Evolutionary conservation across 2,113 vertebrate species (phyloP).

Genomic region (Haemorhous mexicanus): DNA sequence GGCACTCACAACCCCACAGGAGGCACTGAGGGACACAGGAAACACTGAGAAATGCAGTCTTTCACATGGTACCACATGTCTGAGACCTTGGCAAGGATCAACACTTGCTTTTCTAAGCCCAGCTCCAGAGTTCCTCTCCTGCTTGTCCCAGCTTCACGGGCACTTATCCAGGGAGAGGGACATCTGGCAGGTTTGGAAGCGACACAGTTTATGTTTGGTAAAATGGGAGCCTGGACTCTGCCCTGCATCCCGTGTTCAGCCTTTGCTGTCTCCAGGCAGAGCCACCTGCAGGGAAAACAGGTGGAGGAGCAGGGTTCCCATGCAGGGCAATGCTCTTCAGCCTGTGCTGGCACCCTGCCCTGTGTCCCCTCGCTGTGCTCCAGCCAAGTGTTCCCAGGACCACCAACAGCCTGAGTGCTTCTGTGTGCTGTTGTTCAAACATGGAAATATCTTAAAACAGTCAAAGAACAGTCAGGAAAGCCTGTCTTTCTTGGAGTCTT

Average conservation of each 20-base stretch:
- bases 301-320: background rate
- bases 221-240: background rate
- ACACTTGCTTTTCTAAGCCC: background rate
- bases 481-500: background rate
- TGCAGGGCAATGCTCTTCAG: background rate
- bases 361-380: background rate
- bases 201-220: background rate
- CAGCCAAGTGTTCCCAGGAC: background rate
- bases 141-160: background rate
- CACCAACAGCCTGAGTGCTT: background rate
- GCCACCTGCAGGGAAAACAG: background rate
- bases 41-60: background rate
- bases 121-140: background rate
- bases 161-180: too few relatives aligned
- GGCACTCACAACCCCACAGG: fast-evolving
- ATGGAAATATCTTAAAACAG: background rate
- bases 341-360: background rate
- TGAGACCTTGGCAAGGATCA: background rate
- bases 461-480: background rate
- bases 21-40: fast-evolving
- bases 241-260: background rate
- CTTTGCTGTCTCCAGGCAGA: background rate
- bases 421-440: background rate
- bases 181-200: background rate
- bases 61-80: background rate